Conservation (phyloP, 2,113 vertebrate genomes). For the Platichthys stellatus region DNA sequence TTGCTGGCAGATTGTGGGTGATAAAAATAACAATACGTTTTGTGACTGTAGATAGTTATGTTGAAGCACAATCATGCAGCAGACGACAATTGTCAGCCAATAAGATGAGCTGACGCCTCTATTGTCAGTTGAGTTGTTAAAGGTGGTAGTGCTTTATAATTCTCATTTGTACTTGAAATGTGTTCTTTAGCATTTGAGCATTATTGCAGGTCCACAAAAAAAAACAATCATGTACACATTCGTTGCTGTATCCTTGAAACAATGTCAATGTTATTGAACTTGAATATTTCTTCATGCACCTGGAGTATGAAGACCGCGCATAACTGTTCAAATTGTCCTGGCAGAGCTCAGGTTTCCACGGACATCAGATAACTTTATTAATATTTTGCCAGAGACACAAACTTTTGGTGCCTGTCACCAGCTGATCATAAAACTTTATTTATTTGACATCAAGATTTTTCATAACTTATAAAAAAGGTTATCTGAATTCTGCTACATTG, state of each 20-base stretch:
- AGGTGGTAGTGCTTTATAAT: too few relatives aligned
- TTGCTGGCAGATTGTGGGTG: slow-evolving; percentile 36
- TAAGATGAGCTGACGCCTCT: slow-evolving; percentile 3
- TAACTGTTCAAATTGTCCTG: neutral
- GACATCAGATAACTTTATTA: neutral
- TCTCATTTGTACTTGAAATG: slow-evolving; percentile 34
- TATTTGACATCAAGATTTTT: too few relatives aligned
- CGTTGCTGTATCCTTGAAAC: neutral
- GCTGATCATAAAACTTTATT: too few relatives aligned
- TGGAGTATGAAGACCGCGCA: neutral
- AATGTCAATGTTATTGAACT: neutral
- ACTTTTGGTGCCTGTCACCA: too few relatives aligned
- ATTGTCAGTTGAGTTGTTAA: slow-evolving; percentile 13
- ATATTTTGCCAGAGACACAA: too few relatives aligned
- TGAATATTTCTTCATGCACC: neutral
- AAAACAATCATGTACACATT: neutral
- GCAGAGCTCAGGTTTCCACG: neutral
- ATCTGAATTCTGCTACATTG: too few relatives aligned
- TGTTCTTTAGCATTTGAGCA: slow-evolving; percentile 36
- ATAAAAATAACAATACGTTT: slow-evolving; percentile 45
- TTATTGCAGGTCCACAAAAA: neutral
- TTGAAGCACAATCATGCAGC: slow-evolving; percentile 41
- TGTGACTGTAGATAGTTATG: slow-evolving; percentile 40
- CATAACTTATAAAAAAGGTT: too few relatives aligned
- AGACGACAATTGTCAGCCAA: slow-evolving; percentile 53